phyloP scores from a whole-genome alignment of 2,113 vertebrate species.

The Sialia sialis region DNA sequence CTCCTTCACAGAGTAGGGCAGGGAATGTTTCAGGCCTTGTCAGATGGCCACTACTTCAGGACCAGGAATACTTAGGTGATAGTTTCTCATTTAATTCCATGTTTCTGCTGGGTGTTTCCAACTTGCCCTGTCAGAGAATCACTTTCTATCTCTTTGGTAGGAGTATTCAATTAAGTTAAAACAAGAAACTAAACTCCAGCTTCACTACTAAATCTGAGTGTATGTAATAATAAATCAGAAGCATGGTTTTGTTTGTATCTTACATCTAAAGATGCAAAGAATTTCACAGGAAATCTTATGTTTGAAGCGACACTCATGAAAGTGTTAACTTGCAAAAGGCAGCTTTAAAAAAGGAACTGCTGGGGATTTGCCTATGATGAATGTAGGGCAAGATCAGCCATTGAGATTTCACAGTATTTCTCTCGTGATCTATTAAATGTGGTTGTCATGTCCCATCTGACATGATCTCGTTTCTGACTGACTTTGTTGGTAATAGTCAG shows the following conservation, averaged over 20 bases:
- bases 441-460: constrained; percentile 20
- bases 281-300: background rate
- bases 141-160: background rate
- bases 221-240: constrained; percentile 8
- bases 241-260: background rate
- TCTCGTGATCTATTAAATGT: background rate
- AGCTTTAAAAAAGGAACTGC: background rate
- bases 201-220: background rate
- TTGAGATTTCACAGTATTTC: background rate
- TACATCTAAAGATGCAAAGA: background rate
- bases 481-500: background rate
- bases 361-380: background rate
- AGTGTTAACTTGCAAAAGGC: background rate
- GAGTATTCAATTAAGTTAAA: background rate
- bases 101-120: background rate
- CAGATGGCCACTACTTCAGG: background rate
- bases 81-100: background rate
- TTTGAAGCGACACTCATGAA: background rate
- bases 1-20: background rate
- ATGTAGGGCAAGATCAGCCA: constrained; percentile 31
- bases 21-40: background rate
- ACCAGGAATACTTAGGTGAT: background rate
- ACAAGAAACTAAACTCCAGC: background rate
- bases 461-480: background rate
- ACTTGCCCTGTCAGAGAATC: background rate